Conservation (phyloP, 92 coral and sea anemone species). For the Parazoanthus darwini region DNA sequence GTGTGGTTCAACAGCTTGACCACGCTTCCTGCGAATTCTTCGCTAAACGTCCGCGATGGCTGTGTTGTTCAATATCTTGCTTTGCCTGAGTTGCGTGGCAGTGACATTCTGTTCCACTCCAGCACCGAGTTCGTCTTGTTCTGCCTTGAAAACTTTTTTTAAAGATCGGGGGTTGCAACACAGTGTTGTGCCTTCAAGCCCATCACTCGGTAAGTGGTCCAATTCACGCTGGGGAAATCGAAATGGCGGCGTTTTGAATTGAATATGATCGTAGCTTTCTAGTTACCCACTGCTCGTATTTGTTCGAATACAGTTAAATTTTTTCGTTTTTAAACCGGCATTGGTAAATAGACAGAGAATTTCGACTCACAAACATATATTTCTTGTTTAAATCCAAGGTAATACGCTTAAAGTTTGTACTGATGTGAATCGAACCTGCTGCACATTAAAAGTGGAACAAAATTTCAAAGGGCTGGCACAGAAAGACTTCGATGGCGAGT, state of each 20-base stretch:
- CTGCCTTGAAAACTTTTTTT: constrained; percentile 25
- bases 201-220: constrained; percentile 35
- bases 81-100: constrained; percentile 5
- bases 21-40: constrained; percentile 16
- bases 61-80: constrained; percentile 22
- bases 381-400: constrained; percentile 7
- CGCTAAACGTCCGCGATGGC: constrained; percentile 41
- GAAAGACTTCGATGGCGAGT: constrained; percentile 20
- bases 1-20: background rate
- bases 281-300: background rate
- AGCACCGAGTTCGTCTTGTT: constrained; percentile 18
- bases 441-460: constrained; percentile 23
- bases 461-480: constrained; percentile 26
- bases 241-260: constrained; percentile 31
- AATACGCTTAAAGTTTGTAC: constrained; percentile 16
- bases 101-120: constrained; percentile 5
- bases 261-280: background rate
- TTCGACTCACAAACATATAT: background rate
- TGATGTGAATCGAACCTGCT: constrained; percentile 11
- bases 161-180: constrained; percentile 25
- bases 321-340: background rate
- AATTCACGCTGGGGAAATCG: constrained; percentile 38
- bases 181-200: constrained; percentile 26
- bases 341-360: background rate
- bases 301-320: background rate